phyloP scores from a whole-genome alignment of 2,888 invertebrate genomes.

The Amphimallon solstitiale region DNA sequence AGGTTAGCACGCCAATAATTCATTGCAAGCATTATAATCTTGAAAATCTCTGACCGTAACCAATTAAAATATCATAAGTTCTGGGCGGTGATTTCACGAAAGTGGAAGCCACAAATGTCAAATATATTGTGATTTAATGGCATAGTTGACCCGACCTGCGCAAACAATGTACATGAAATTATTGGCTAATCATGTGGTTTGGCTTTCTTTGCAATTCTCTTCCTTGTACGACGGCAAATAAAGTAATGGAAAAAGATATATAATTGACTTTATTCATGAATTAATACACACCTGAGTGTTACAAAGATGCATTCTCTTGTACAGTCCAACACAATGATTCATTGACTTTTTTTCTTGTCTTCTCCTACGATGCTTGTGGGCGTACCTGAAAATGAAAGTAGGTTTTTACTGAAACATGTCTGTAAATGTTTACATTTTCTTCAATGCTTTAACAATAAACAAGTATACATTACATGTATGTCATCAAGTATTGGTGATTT shows the following conservation, averaged over 20 bases:
- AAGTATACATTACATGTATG: too few species aligned
- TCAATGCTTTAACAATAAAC: background rate
- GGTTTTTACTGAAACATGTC: slow-evolving; percentile 7
- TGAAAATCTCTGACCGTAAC: background rate
- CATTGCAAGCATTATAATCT: background rate
- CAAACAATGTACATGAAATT: slow-evolving; percentile 24
- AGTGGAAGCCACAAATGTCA: slow-evolving; percentile 35
- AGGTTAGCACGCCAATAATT: too few species aligned
- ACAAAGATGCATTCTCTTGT: slow-evolving; percentile 82
- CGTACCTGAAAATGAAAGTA: slow-evolving; percentile 35
- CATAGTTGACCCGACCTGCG: slow-evolving; percentile 44
- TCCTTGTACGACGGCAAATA: background rate
- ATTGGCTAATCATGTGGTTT: background rate
- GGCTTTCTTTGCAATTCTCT: too few species aligned
- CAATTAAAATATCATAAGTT: background rate
- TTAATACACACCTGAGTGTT: slow-evolving; percentile 74
- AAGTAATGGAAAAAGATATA: background rate
- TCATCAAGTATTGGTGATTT: too few species aligned
- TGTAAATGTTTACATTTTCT: slow-evolving; percentile 10
- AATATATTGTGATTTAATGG: slow-evolving; percentile 44
- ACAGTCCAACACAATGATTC: slow-evolving; percentile 76
- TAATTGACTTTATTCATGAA: slow-evolving; percentile 19
- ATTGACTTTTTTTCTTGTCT: slow-evolving; percentile 49
- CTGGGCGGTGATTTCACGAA: slow-evolving; percentile 7
- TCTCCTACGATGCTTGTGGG: slow-evolving; percentile 44